Percentiles rank a stretch among this genome's conserved stretches.
Conservation (phyloP, 2,113 vertebrate species). For the Numenius arquata region DNA sequence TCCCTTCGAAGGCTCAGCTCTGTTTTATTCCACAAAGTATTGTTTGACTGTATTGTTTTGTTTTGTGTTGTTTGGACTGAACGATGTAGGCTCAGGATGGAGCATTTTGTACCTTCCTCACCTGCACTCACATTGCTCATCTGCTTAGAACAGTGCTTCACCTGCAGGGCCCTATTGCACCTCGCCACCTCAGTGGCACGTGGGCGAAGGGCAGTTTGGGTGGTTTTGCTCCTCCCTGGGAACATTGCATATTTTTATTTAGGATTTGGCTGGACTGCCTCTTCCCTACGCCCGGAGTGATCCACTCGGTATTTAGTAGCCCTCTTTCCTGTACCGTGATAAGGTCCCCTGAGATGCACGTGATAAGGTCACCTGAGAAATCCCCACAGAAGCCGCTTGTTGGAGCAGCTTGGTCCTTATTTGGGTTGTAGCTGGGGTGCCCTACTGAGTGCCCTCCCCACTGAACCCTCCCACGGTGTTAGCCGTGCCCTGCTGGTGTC, state of each 20-base stretch:
- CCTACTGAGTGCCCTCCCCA: neutral
- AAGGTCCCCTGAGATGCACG: neutral
- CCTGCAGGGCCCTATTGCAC: neutral
- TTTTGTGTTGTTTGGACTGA: no score
- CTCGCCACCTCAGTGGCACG: fast-evolving
- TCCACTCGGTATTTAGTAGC: neutral
- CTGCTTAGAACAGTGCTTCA: neutral
- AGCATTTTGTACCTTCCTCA: neutral
- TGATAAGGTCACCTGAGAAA: neutral
- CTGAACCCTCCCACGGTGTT: neutral
- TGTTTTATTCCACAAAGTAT: neutral
- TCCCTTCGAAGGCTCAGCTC: neutral
- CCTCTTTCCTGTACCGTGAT: neutral
- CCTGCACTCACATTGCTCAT: neutral
- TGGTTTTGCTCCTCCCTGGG: neutral
- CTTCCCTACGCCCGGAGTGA: neutral
- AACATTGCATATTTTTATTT: neutral
- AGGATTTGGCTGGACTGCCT: neutral
- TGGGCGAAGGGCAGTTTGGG: neutral
- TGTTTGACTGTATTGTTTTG: no score
- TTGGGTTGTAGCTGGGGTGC: neutral
- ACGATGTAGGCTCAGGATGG: neutral
- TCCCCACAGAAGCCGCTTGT: neutral
- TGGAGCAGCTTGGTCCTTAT: neutral
- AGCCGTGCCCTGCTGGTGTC: fast-evolving